Evolutionary conservation across 2,888 invertebrate species (phyloP).

Genomic region (Eurytoma californica): DNA sequence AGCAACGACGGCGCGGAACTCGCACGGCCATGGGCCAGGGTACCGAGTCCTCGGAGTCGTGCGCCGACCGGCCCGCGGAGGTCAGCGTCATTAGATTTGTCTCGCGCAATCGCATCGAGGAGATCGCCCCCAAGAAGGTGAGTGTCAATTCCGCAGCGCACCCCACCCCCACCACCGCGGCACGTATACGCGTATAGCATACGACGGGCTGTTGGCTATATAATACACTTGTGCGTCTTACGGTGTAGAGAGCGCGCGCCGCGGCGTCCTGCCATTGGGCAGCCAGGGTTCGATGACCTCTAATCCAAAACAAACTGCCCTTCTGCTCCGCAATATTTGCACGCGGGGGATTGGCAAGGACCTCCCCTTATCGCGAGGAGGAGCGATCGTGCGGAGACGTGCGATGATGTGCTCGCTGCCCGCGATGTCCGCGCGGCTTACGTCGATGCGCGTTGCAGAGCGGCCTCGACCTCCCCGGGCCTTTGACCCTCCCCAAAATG

Average conservation of each 20-base stretch:
- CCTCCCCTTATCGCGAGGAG: not conserved
- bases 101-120: constrained; percentile 73
- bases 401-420: no score
- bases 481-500: not conserved
- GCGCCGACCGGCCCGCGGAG: constrained; percentile 71
- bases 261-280: constrained; percentile 52
- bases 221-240: not conserved
- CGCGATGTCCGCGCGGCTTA: no score
- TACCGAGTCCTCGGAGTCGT: constrained; percentile 71
- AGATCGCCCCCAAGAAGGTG: constrained; percentile 74
- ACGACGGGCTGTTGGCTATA: not conserved
- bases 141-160: constrained; percentile 12
- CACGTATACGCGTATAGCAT: not conserved
- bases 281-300: constrained; percentile 67
- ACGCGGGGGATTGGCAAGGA: constrained; percentile 23
- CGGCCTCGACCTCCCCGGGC: not conserved
- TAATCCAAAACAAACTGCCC: constrained; percentile 71
- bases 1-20: not conserved
- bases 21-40: constrained; percentile 70
- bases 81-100: constrained; percentile 74
- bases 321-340: constrained; percentile 12
- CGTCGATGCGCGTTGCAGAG: not conserved
- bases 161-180: not conserved
- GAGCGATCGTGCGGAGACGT: no score
- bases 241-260: constrained; percentile 10